Base-by-base conservation (phyloP, 2,888 invertebrate species). In the Drosophila greeni region DNA sequence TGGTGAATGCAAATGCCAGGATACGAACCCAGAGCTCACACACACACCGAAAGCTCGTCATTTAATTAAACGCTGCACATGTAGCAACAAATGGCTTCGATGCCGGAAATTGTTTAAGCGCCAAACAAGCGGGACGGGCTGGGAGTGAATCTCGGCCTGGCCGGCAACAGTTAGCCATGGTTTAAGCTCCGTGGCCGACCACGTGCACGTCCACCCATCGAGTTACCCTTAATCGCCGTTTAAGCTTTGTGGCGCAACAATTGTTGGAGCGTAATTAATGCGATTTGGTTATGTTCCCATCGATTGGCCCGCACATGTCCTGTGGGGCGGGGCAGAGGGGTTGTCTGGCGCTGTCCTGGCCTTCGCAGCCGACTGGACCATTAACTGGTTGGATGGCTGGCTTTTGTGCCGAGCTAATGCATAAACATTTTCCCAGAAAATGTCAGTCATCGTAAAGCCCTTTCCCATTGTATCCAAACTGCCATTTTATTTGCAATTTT, bases 181-280 rank as follows among this genome's bases (percentile, higher is more conserved):
- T 14, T 29, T 4, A 48, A 9, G 14, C 11, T 11, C 42, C 24
- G 24, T 49, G 23, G 16, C 29, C 12, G 11, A 5, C 26, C 24
- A 42, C 11, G 24, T 23, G 14, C 40, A 42, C 29, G 26, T 53
- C 24, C 40, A 20, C 6, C 34, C 48, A 49, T 18, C 54, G 53
- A 58, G 54, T 42, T 61, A 49, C 57, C 56, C 54, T 58, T 72
- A 72, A 72, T 72, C 72, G 69, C 65, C 65, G 61, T 69, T 72
- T 69, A 72, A 72, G 81, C 78, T 76, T 79, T 82, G 84, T 74
- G 84, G 82, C 84, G 68, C 82, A 79, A 80, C 82, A 79, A 76
- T 84, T 82, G 84, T 56, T 79, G 82, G 74, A 76, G 82, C 80
- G 82, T 84, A 77, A 82, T 75, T 82, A 84, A 82, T 82, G 72